A percentile compares a stretch with the other conserved stretches of the same genome.
These are phyloP conservation scores for Bubo blakistoni DNA, from an alignment of 2,113 vertebrate genomes.

Conservation along the genomic window DNA sequence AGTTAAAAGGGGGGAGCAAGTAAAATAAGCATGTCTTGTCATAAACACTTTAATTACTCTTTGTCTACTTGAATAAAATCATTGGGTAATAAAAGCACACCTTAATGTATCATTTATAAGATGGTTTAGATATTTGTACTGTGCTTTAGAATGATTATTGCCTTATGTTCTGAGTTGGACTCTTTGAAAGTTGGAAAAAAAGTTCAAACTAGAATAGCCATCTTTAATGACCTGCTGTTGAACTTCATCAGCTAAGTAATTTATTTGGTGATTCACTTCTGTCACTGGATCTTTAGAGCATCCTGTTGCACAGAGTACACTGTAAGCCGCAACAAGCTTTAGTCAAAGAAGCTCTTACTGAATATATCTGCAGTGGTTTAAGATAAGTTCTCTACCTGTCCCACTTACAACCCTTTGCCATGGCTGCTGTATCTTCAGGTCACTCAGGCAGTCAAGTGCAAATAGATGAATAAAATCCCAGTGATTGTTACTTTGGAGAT, in stretches of 20 bases:
- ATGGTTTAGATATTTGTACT: not conserved
- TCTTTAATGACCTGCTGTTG: not conserved
- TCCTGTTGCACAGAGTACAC: not conserved
- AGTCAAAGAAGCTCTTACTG: not conserved
- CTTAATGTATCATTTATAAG: not conserved
- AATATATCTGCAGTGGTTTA: not conserved
- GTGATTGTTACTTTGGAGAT: not conserved
- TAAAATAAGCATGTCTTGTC: not conserved
- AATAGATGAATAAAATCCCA: not conserved
- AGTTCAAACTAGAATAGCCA: not conserved
- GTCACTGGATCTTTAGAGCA: not conserved
- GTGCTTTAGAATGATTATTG: not conserved
- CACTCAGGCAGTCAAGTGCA: not conserved
- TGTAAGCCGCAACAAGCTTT: not conserved
- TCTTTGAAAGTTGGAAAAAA: not conserved
- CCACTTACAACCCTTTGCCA: not conserved
- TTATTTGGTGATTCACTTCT: not conserved
- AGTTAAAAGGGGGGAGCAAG: rapidly evolving
- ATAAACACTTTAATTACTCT: conserved; percentile 10
- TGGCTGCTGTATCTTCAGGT: not conserved
- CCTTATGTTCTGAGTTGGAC: not conserved
- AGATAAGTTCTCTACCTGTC: not conserved
- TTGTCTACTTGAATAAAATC: conserved; percentile 22
- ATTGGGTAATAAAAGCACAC: not conserved
- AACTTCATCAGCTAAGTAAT: not conserved